Conservation (phyloP, 2,888 invertebrate species). For the Catocala nupta region DNA sequence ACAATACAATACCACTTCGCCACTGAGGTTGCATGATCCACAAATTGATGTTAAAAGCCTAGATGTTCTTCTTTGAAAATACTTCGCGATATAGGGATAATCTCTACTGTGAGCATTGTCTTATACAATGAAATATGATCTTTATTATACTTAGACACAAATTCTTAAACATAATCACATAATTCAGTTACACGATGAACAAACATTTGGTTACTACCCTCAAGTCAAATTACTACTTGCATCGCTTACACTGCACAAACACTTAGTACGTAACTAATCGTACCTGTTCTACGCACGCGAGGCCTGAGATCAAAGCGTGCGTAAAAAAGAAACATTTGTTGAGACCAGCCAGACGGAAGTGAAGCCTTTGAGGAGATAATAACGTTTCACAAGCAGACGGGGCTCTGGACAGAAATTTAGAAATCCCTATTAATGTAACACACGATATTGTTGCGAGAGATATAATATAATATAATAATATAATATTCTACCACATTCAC, state of each 20-base stretch:
- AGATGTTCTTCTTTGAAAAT: no score
- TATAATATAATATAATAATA: no score
- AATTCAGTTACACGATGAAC: no score
- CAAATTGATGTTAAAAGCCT: no score
- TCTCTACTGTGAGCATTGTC: no score
- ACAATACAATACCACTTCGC: no score
- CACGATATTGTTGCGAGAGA: conserved; percentile 9
- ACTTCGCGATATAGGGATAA: no score
- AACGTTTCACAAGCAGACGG: conserved; percentile 78
- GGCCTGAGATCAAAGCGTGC: conserved; percentile 43
- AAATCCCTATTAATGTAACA: conserved; percentile 50
- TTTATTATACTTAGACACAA: no score
- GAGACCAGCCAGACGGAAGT: conserved; percentile 76
- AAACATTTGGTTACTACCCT: background rate
- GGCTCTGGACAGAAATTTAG: conserved; percentile 60
- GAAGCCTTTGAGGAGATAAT: conserved; percentile 80
- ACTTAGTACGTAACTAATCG: background rate
- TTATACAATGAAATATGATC: no score
- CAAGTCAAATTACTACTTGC: conserved; percentile 8
- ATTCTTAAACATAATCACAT: no score
- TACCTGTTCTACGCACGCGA: conserved; percentile 31
- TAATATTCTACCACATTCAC: no score
- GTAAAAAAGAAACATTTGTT: conserved; percentile 74
- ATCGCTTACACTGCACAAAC: background rate
- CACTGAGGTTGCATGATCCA: no score